Conservation (phyloP, 2,113 vertebrate species). For the Orthochromis malagaraziensis region DNA sequence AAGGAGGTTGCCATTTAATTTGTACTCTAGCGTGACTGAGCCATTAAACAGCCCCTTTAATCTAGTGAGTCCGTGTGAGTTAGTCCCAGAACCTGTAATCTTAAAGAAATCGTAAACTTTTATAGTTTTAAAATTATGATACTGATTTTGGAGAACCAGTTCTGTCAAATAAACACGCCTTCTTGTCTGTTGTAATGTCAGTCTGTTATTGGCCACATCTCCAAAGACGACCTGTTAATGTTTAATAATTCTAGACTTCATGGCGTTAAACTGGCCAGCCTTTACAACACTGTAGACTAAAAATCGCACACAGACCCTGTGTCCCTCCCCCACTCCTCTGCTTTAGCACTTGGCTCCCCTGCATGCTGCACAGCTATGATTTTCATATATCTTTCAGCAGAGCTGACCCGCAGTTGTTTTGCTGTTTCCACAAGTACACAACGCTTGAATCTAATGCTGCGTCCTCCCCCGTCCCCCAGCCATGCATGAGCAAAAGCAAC, state of each 20-base stretch:
- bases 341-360: constrained; percentile 11
- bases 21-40: neutral
- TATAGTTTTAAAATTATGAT: neutral
- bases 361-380: constrained; percentile 31
- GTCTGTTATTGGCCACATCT: neutral
- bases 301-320: neutral
- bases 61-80: neutral
- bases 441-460: neutral
- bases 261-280: neutral
- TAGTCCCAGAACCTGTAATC: neutral
- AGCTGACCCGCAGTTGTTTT: neutral
- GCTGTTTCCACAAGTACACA: neutral
- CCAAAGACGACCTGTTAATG: neutral
- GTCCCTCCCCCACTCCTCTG: neutral
- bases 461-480: neutral
- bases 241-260: neutral
- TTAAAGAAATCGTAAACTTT: neutral
- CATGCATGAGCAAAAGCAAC: constrained; percentile 15
- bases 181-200: neutral
- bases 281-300: neutral
- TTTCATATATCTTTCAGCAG: neutral
- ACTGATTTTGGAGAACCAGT: neutral
- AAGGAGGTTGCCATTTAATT: neutral
- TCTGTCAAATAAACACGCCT: neutral
- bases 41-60: neutral